Evolutionary conservation across 2,888 invertebrate genomes (phyloP), one percentile per base, ranked within the genome.

Genomic region (Cryptocephalus primarius): DNA sequence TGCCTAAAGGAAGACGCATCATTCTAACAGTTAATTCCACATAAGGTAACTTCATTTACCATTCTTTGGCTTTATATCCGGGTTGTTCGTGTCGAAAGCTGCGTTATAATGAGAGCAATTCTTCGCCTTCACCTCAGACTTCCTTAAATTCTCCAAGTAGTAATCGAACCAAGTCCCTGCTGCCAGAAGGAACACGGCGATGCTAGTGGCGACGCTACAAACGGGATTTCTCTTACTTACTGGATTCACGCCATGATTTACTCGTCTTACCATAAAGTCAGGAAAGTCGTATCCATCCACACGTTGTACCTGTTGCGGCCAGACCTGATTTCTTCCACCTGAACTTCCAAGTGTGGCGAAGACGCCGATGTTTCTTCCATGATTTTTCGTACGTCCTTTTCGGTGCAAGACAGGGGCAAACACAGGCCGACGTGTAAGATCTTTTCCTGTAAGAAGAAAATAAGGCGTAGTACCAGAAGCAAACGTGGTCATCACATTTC

Each of bases 341-440:
- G 64, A 47, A 82, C 73, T 9, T 72, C 69, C 45, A 77, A 73
- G 47, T 71, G 61, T 56, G 46, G 60, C 1, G 75, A 73, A 8
- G 75, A 72, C 44, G 74, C 74, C 0, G 79, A 77, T 0, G 75
- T 67, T 54, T 62, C 71, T 56, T 70, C 68, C 53, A 83, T 70
- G 50, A 85, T 71, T 8, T 66, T 66, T 11, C 70, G 68, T n/a
- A 87, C 78, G 48, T 84, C 83, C 3, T 69, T 64, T 8, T 77
- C 75, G 8, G 75, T 70, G 63, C 89, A 89, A 8, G 78, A 73
- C 44, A 75, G 73, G 10, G 89, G 89, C 45, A 89, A 70, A 62
- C 89, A 89, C 10, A 85, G 69, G 0, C 89, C 89, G 6, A 88
- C 72, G 60, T 86, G 82, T 40, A 89, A 71, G 4, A 80, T 77